Base-by-base conservation (phyloP, 2,888 invertebrate species). In the Monochamus alternatus region DNA sequence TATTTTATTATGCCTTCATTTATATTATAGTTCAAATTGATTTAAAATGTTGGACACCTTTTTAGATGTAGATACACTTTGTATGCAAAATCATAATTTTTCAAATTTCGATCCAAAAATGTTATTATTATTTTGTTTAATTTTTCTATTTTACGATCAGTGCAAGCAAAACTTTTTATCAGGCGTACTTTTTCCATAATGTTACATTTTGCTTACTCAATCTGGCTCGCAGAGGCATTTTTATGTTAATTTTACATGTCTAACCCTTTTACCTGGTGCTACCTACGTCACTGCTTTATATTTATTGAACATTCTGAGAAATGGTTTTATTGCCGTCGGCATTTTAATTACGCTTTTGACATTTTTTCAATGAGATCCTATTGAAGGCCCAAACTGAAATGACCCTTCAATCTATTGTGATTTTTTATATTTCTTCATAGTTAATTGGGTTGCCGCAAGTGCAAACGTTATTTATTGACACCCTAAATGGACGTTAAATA, bases 321-420 rank as follows among this genome's bases (percentile, higher is more conserved):
- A 69, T 62, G 60, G 69, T 62, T 69, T 69, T 69, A 69, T 69
- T 69, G 69, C 69, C 69, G 69, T 43, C 69, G 69, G 69, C 60
- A 10, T 69, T 69, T 69, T 69, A 69, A 69, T 69, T 69, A 69
- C 47, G 60, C 60, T 69, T 69, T 69, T 69, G 69, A 69, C 69
- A 69, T 69, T 60, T 69, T 69, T 69, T 69, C 69, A 69, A 69
- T 51, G 69, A 60, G 69, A 47, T 69, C 47, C 69, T 69, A 69
- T 69, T 69, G 69, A 69, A 51, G 60, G 60, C 30, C 69, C 47
- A 32, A 69, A 69, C 60, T 59, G 47, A 52, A 74, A 74, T 62
- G 73, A 52, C 68, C 73, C 73, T 74, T 66, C 73, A 60, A 74
- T 67, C 73, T 74, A 74, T 74, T 74, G 73, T 74, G 65, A 67